phyloP scores from a whole-genome alignment of 2,888 invertebrate genomes.

The Adineta ricciae region DNA sequence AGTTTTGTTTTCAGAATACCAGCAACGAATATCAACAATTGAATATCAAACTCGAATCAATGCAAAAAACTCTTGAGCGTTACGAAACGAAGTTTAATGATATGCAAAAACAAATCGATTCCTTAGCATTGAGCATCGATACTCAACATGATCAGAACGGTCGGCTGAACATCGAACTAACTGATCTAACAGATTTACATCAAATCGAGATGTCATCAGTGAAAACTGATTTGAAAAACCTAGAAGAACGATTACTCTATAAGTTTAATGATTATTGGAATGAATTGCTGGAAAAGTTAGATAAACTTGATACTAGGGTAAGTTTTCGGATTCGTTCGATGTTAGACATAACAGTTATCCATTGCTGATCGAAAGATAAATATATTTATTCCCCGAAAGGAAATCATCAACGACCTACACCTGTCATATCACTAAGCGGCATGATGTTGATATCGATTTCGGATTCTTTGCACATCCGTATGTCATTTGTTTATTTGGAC shows the following conservation, averaged over 20 bases:
- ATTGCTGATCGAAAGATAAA: too few relatives aligned
- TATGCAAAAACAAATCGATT: slow-evolving; percentile 12
- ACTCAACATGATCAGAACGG: neutral
- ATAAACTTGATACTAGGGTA: slow-evolving; percentile 21
- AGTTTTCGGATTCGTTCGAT: neutral
- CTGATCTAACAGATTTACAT: slow-evolving; percentile 7
- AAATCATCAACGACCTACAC: neutral
- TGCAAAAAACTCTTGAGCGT: neutral
- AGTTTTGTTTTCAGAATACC: neutral
- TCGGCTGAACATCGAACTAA: neutral
- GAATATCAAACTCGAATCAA: neutral
- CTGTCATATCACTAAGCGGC: neutral
- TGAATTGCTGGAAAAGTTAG: slow-evolving; percentile 7
- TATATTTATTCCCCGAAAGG: too few relatives aligned
- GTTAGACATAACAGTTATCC: too few relatives aligned
- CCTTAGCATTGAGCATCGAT: neutral
- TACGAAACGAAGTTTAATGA: neutral
- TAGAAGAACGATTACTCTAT: neutral
- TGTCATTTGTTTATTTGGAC: neutral
- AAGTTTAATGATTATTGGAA: slow-evolving; percentile 23
- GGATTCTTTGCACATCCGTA: neutral
- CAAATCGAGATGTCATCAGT: neutral
- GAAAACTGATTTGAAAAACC: neutral
- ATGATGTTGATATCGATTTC: neutral
- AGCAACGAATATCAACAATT: neutral